Conservation (phyloP, 2,888 invertebrate genomes). For the Myopa testacea region DNA sequence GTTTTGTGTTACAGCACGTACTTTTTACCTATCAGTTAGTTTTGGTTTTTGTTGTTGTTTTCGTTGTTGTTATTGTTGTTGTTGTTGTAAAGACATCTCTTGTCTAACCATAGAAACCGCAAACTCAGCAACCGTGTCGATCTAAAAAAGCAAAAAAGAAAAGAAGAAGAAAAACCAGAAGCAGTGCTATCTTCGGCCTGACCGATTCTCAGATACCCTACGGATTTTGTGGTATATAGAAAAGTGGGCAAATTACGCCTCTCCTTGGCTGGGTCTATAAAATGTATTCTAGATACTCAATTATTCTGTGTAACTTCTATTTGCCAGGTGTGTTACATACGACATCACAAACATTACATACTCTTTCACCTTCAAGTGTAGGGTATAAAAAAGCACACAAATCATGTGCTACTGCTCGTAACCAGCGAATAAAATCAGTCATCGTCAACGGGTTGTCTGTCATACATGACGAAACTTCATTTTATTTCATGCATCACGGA, state of each 20-base stretch:
- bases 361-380: too few relatives aligned
- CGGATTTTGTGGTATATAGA: too few relatives aligned
- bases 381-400: too few relatives aligned
- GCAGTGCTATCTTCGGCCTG: neutral
- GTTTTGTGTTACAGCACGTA: conserved; percentile 36
- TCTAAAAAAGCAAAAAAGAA: conserved; percentile 36
- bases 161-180: neutral
- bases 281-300: too few relatives aligned
- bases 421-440: neutral
- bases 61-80: neutral
- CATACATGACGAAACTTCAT: conserved; percentile 30
- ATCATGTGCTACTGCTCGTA: neutral
- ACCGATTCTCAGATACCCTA: neutral
- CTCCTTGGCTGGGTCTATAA: too few relatives aligned
- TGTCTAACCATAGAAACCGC: conserved; percentile 48
- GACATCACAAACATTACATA: neutral
- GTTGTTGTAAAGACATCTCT: conserved; percentile 19
- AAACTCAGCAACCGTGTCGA: conserved; percentile 59
- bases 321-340: neutral
- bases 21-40: conserved; percentile 3
- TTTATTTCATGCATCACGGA: conserved; percentile 29
- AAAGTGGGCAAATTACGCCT: neutral
- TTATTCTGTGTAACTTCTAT: neutral
- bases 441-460: conserved; percentile 32
- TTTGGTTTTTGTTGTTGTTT: neutral